Evolutionary conservation across 2,888 invertebrate species (phyloP), one percentile per base, ranked within the genome.

Genomic region (Suillia variegata): DNA sequence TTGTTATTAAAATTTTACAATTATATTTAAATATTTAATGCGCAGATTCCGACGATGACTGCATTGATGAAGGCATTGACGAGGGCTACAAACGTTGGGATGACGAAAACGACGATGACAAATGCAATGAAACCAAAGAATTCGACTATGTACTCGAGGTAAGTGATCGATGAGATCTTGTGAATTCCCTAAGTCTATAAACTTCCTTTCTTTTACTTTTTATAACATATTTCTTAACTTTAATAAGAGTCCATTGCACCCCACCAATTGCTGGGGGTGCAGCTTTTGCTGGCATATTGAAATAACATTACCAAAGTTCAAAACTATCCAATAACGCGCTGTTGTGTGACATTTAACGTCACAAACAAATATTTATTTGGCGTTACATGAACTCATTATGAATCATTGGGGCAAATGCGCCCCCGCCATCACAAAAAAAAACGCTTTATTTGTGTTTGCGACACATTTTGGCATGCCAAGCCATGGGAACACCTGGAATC

Each of bases 21-120:
- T 21, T 54, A 34, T 55, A 49, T 21, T 12, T 45, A n/a, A n/a
- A n/a, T n/a, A n/a, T n/a, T n/a, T n/a, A n/a, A n/a, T n/a, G 77
- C 76, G 12, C 84, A 76, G 90, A 91, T 82, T 89, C 88, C 12
- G 91, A 94, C 74, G 94, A 94, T 80, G 94, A 94, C 83, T 94
- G 94, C 63, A 94, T 94, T 76, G 95, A 94, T 83, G 85, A 93
- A 69, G 94, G 94, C 83, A 91, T 93, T 2, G 89, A 88, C 61
- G 90, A 90, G 72, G 86, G 85, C 69, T 89, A 88, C 69, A 80
- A 80, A 63, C 79, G 79, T 67, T 80, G 79, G 79, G 87, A 87
- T 68, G 87, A 87, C 65, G 81, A 80, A 59, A 66, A 67, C 64
- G 88, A 88, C 71, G 86, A 87, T 67, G 87, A 87, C 67, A 78